Evolutionary conservation across 2,888 invertebrate species (phyloP).

Genomic region (Chrysolina americana): DNA sequence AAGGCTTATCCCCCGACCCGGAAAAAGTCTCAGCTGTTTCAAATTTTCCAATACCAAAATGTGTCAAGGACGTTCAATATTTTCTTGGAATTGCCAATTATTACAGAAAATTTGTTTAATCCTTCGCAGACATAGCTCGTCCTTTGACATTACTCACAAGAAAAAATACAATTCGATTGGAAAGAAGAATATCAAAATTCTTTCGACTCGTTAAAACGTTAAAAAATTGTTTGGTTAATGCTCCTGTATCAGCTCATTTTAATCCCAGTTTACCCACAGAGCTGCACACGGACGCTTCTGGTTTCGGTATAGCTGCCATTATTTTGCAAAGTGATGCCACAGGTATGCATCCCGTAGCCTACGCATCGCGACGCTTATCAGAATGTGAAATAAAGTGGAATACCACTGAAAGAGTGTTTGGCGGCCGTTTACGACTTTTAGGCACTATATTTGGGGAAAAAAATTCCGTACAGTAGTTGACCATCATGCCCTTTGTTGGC

Average conservation of each 20-base stretch:
- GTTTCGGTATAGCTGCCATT: not conserved
- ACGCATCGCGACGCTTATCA: not conserved
- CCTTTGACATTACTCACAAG: no score
- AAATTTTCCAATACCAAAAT: no score
- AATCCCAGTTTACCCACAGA: not conserved
- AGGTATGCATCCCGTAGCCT: not conserved
- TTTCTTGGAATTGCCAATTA: no score
- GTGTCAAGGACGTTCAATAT: no score
- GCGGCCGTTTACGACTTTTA: not conserved
- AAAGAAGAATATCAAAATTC: not conserved
- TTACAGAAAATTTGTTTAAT: no score
- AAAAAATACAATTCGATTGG: not conserved
- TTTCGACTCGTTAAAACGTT: not conserved
- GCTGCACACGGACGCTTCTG: not conserved
- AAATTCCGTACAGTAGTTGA: not conserved
- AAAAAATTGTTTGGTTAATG: not conserved
- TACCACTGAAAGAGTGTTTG: not conserved
- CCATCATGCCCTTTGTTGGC: not conserved
- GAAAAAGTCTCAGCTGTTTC: no score
- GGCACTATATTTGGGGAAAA: not conserved
- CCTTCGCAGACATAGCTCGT: no score
- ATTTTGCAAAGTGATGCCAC: not conserved
- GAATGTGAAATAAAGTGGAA: not conserved
- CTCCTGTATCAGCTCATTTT: no score
- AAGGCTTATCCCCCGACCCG: no score